Conservation (phyloP, 1,140 invertebrate genomes). For the Saccostrea cuccullata region DNA sequence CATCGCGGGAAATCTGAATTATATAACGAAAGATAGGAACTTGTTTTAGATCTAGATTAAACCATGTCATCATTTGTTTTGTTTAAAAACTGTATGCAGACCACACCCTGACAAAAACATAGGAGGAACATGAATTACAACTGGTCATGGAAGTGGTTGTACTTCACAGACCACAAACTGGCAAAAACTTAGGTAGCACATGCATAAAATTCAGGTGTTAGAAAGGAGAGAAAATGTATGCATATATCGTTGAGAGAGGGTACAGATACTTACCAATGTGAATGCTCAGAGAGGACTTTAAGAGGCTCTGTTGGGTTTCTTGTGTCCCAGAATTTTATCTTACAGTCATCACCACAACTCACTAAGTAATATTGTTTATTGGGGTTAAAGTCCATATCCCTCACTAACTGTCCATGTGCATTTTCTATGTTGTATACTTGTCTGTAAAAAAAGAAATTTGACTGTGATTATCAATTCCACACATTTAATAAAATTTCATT, state of each 20-base stretch:
- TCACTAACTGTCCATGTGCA: slow-evolving; percentile 91
- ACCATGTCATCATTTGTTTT: too few relatives aligned
- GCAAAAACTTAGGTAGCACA: slow-evolving; percentile 54
- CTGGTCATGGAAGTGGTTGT: slow-evolving; percentile 98
- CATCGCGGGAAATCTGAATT: too few relatives aligned
- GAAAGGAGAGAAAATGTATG: not conserved
- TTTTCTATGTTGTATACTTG: slow-evolving; percentile 90
- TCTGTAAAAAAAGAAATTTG: slow-evolving; percentile 75
- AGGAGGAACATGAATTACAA: slow-evolving; percentile 81
- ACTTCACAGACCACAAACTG: slow-evolving; percentile 94
- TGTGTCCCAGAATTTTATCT: slow-evolving; percentile 97
- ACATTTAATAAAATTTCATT: not conserved
- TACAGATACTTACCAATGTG: slow-evolving; percentile 88
- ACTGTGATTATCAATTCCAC: not conserved
- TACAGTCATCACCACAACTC: slow-evolving; percentile 96
- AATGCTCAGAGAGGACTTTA: slow-evolving; percentile 91
- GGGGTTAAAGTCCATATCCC: slow-evolving; percentile 97
- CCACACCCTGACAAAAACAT: slow-evolving; percentile 87
- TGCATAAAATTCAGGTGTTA: not conserved
- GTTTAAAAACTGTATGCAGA: too few relatives aligned
- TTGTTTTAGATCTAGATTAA: too few relatives aligned
- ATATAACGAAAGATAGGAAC: too few relatives aligned
- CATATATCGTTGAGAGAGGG: not conserved
- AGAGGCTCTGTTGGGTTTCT: slow-evolving; percentile 88
- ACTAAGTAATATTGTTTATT: slow-evolving; percentile 96